Base-by-base conservation (phyloP, 1,140 invertebrate species). In the Formica exsecta region DNA sequence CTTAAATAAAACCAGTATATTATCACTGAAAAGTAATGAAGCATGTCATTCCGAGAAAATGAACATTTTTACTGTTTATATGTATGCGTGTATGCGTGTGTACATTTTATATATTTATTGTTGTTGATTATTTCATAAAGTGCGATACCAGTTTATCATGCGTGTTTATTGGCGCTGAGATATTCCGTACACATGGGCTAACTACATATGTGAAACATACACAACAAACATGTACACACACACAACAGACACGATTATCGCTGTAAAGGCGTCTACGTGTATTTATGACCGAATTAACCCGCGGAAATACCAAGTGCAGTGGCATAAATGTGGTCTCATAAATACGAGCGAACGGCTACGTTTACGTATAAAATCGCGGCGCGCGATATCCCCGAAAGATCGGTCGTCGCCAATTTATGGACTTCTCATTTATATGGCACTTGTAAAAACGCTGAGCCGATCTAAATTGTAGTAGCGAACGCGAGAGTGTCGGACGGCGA, bases 251-350 rank as follows among this genome's bases (percentile, higher is more conserved):
- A 54, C 62, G 88, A 89, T 89, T 89, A 89, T 89, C 87, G 66
- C 48, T 89, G 81, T 70, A 70, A 64, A 88, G 57, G 68, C 57
- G 83, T 80, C 87, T 22, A 29, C 68, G 54, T 89, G 62, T 89
- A 90, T 90, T 90, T 90, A 90, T 87, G 87, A 77, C 22, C 87
- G 85, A 90, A 90, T 90, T 90, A 90, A 90, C 76, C 85, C 73
- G 32, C 73, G 71, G 65, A 89, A 90, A 86, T 89, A 89, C 65
- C 88, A 79, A 89, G 71, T 77, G 84, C 66, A 29, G 25, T 19
- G 65, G 29, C 54, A 71, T 71, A 73, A 89, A 86, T 61, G 88
- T 64, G 76, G 22, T 16, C 62, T 44, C 57, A 79, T 89, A 86
- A 85, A 89, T 84, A 89, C 76, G n/a, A 0, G 87, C 65, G 59